phyloP scores from a whole-genome alignment of 1,140 invertebrate species.

The Pseudomyrmex cubaensis region DNA sequence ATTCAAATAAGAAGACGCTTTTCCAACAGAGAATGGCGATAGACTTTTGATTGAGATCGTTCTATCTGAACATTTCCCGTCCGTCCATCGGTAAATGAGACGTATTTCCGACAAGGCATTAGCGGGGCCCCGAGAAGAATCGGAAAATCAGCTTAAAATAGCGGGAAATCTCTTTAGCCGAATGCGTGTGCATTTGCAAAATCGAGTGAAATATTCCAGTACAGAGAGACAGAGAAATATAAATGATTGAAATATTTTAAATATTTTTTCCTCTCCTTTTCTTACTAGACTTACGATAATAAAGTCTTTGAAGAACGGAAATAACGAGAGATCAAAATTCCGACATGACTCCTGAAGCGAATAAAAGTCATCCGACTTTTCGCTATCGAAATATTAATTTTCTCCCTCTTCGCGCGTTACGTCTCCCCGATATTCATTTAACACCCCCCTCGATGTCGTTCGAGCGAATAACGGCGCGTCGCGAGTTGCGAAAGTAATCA shows the following conservation, averaged over 20 bases:
- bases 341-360: not conserved
- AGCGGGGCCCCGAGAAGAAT: conserved; percentile 24
- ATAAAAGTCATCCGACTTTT: not conserved
- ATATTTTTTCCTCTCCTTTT: not conserved
- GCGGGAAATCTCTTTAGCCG: not conserved
- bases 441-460: conserved; percentile 9
- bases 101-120: conserved; percentile 40
- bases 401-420: not conserved
- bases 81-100: conserved; percentile 18
- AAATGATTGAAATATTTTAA: not conserved
- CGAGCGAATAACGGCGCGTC: conserved; percentile 4
- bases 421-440: conserved; percentile 21
- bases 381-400: conserved; percentile 26
- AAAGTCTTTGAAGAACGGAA: not conserved
- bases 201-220: not conserved
- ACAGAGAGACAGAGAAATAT: not conserved
- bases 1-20: conserved; percentile 52
- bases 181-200: not conserved
- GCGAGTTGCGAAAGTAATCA: conserved; percentile 58
- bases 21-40: conserved; percentile 36
- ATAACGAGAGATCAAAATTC: conserved; percentile 4
- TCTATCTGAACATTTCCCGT: conserved; percentile 37
- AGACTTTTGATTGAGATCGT: conserved; percentile 52
- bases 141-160: conserved; percentile 16
- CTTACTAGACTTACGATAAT: not conserved